Evolutionary conservation across 1,140 invertebrate genomes (phyloP).

Genomic region (Teleopsis dalmanni): DNA sequence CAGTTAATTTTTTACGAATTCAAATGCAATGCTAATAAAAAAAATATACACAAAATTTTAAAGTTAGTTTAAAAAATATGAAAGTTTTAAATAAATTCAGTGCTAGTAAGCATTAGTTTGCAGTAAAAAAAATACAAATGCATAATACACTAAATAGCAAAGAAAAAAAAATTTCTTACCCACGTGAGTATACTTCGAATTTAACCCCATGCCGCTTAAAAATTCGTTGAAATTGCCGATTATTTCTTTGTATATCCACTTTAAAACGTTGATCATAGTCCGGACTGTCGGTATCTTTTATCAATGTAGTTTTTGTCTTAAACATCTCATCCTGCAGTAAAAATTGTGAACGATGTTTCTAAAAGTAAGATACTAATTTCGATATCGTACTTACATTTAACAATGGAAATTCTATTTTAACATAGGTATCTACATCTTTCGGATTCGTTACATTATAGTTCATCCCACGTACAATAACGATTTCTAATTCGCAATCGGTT

Average conservation of each 20-base stretch:
- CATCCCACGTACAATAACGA: constrained; percentile 78
- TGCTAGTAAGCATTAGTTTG: no score
- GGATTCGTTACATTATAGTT: constrained; percentile 78
- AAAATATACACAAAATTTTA: no score
- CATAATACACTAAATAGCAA: no score
- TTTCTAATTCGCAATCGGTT: constrained; percentile 82
- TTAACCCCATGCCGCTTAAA: constrained; percentile 86
- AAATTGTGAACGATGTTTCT: constrained; percentile 4
- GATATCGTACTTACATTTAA: constrained; percentile 67
- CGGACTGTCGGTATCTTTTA: constrained; percentile 83
- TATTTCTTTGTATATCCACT: constrained; percentile 70
- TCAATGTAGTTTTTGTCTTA: constrained; percentile 63
- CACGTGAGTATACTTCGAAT: constrained; percentile 85
- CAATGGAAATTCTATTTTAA: constrained; percentile 89
- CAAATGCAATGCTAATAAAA: no score
- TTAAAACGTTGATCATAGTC: constrained; percentile 75
- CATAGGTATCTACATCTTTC: constrained; percentile 88
- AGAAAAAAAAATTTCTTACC: no score
- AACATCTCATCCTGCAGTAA: constrained; percentile 65
- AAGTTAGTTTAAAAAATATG: no score
- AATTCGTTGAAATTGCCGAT: constrained; percentile 69
- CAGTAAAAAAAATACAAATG: no score
- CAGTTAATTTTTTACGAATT: no score
- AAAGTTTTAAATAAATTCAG: no score
- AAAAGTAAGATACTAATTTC: not conserved